Evolutionary conservation across 1,140 invertebrate species (phyloP).

Genomic region (Eubasilissa regina): DNA sequence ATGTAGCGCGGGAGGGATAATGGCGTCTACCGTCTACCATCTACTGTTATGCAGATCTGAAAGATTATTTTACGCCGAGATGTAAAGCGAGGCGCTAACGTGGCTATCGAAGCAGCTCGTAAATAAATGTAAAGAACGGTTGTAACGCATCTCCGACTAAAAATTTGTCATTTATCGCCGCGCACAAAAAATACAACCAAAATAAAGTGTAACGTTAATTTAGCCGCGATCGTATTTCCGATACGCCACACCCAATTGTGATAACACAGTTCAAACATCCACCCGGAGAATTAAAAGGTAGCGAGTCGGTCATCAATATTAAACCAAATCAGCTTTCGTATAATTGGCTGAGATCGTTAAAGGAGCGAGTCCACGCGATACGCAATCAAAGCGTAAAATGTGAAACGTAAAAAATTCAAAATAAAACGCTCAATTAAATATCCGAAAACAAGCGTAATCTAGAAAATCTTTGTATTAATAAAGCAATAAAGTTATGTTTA

Average conservation of each 20-base stretch:
- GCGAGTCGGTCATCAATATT: constrained; percentile 7
- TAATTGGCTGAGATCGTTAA: constrained; percentile 21
- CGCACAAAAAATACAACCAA: too few relatives aligned
- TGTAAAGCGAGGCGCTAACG: too few relatives aligned
- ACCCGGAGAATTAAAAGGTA: neutral
- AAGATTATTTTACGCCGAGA: too few relatives aligned
- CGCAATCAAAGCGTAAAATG: constrained; percentile 38
- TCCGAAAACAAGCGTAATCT: constrained; percentile 45
- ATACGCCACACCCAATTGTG: constrained; percentile 2
- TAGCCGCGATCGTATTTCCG: neutral
- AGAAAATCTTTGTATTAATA: constrained; percentile 42
- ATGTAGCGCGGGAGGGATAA: too few relatives aligned
- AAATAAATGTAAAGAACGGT: too few relatives aligned
- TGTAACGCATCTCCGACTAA: too few relatives aligned
- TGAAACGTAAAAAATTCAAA: constrained; percentile 38
- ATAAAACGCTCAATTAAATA: constrained; percentile 37
- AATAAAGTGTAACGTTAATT: neutral
- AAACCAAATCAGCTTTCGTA: neutral
- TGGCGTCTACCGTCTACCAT: too few relatives aligned
- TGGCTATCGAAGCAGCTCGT: too few relatives aligned
- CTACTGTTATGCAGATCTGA: too few relatives aligned
- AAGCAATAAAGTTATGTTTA: constrained; percentile 46
- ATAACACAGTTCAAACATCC: neutral
- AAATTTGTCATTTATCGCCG: too few relatives aligned
- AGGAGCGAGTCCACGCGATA: constrained; percentile 13